Evolutionary conservation across 2,113 vertebrate species (phyloP).

Genomic region (Thamnaconus septentrionalis): DNA sequence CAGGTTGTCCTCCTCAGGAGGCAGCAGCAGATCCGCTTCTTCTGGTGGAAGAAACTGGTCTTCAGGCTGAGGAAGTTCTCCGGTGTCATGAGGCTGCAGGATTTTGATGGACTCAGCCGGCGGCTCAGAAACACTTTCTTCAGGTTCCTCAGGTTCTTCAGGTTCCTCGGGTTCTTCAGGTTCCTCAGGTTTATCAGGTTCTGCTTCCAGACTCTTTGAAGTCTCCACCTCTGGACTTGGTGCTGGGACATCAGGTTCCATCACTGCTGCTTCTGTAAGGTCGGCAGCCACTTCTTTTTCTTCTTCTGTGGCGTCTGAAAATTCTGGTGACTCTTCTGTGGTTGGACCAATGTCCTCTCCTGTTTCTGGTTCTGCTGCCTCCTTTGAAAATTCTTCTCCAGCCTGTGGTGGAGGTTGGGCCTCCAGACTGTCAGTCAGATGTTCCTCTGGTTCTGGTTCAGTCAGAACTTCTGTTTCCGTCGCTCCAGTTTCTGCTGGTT

Average conservation of each 20-base stretch:
- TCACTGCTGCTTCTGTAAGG: conserved; percentile 4
- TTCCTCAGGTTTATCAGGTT: background rate
- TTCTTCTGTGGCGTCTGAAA: conserved; percentile 9
- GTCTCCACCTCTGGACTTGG: conserved; percentile 10
- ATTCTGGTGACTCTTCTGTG: background rate
- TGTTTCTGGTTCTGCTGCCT: background rate
- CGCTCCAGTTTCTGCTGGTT: background rate
- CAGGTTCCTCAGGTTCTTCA: conserved; percentile 15
- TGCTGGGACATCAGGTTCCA: conserved; percentile 1
- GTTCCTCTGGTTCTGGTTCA: background rate
- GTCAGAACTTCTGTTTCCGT: background rate
- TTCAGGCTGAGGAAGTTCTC: conserved; percentile 8
- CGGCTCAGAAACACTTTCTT: conserved; percentile 19
- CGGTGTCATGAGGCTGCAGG: conserved; percentile 7
- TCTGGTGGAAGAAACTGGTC: conserved; percentile 12
- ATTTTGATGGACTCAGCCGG: conserved; percentile 50
- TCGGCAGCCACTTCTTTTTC: conserved; percentile 8
- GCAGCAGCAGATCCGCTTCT: conserved; percentile 12
- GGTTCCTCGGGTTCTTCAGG: background rate
- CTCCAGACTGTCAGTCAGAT: background rate
- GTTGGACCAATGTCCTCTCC: background rate
- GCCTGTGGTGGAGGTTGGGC: background rate
- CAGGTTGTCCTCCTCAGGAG: conserved; percentile 27
- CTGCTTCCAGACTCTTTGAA: conserved; percentile 22
- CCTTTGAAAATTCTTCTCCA: background rate